A percentile compares a stretch with the other conserved stretches of the same genome.
phyloP scores from a whole-genome alignment of 2,113 vertebrate species.

The Paramisgurnus dabryanus region DNA sequence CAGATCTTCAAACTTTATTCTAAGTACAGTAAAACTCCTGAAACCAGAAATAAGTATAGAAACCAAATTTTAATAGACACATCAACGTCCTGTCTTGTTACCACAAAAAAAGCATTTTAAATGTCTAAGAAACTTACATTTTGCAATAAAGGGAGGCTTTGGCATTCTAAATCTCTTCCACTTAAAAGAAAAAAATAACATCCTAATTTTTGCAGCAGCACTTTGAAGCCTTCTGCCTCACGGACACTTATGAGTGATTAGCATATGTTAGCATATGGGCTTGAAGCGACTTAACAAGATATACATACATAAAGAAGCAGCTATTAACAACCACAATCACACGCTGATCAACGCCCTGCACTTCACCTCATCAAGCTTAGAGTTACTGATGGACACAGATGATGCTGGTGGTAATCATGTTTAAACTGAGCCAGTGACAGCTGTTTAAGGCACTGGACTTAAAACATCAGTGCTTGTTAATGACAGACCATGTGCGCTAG shows the following conservation, averaged over 20 bases:
- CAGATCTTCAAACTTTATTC: slow-evolving; percentile 18
- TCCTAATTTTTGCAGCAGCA: slow-evolving; percentile 61
- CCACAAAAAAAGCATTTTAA: slow-evolving; percentile 22
- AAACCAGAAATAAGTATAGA: slow-evolving; percentile 4
- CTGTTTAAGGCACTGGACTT: slow-evolving; percentile 27
- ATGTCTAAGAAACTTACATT: slow-evolving; percentile 39
- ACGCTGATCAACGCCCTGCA: slow-evolving; percentile 68
- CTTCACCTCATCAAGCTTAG: slow-evolving; percentile 63
- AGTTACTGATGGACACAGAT: slow-evolving; percentile 74
- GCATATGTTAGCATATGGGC: slow-evolving; percentile 61
- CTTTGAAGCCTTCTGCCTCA: slow-evolving; percentile 64
- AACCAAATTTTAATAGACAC: slow-evolving; percentile 24
- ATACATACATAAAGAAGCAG: slow-evolving; percentile 69
- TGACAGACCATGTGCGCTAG: no score
- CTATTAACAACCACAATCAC: slow-evolving; percentile 63
- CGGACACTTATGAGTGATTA: slow-evolving; percentile 61
- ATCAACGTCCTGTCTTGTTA: slow-evolving; percentile 20
- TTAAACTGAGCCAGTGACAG: slow-evolving; percentile 57
- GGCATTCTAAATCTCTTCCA: slow-evolving; percentile 30
- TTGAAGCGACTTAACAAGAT: slow-evolving; percentile 55
- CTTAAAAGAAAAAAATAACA: slow-evolving; percentile 49
- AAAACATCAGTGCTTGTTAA: no score
- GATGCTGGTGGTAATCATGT: slow-evolving; percentile 60
- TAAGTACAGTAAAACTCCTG: slow-evolving; percentile 27
- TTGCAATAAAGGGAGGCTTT: slow-evolving; percentile 39